phyloP scores from a whole-genome alignment of 2,797 vertebrate species.

The Syngnathus rostellatus region DNA sequence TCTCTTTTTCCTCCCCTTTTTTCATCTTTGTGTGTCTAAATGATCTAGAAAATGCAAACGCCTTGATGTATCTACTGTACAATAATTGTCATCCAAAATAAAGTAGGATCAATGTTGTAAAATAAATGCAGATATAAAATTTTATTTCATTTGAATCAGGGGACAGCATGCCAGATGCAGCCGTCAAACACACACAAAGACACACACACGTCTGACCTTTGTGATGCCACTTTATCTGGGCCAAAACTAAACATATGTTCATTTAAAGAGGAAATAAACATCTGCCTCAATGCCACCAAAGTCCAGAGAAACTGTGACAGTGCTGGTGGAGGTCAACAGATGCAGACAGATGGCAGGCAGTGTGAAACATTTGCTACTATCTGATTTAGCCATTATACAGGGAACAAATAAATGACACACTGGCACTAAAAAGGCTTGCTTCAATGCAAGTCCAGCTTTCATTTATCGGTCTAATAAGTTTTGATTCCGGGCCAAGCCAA shows the following conservation, averaged over 20 bases:
- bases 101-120: neutral
- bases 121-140: neutral
- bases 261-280: neutral
- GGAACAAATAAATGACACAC: slow-evolving; percentile 39
- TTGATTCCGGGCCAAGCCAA: slow-evolving; percentile 24
- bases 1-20: slow-evolving; percentile 28
- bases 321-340: slow-evolving; percentile 31
- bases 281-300: neutral
- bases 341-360: slow-evolving; percentile 14
- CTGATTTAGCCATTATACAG: slow-evolving; percentile 47
- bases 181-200: no score
- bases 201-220: neutral
- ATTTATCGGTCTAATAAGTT: slow-evolving; percentile 34
- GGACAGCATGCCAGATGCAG: neutral
- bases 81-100: neutral
- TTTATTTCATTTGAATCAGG: neutral
- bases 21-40: neutral
- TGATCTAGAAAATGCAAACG: neutral
- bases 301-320: neutral
- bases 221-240: neutral
- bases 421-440: slow-evolving; percentile 12
- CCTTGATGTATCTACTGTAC: neutral
- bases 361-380: slow-evolving; percentile 25
- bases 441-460: slow-evolving; percentile 26
- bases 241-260: neutral